These are phyloP conservation scores for Poeciliopsis turrubarensis DNA, from an alignment of 2,113 vertebrate species.

Conservation along the genomic window DNA sequence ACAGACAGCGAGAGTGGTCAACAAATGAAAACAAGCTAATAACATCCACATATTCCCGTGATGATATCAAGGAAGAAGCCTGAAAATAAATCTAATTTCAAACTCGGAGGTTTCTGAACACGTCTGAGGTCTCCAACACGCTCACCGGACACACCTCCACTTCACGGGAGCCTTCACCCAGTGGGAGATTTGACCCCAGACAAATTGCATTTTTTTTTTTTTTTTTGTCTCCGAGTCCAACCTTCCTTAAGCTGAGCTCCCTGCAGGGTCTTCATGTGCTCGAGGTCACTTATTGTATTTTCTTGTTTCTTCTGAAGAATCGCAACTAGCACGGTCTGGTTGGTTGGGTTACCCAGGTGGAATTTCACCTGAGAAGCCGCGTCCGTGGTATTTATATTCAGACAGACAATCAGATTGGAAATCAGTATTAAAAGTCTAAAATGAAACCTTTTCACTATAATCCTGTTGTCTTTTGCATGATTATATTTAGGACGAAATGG, in stretches of 20 bases:
- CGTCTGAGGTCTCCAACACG: not conserved
- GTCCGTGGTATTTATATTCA: constrained; percentile 19
- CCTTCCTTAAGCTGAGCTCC: not conserved
- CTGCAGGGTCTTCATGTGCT: constrained; percentile 21
- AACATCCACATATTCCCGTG: constrained; percentile 33
- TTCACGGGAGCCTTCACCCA: not conserved
- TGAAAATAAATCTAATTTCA: not conserved
- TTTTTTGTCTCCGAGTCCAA: constrained; percentile 44
- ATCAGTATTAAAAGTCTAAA: constrained; percentile 27
- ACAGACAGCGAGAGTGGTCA: constrained; percentile 24
- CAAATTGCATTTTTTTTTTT: constrained; percentile 57
- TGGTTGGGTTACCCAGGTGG: constrained; percentile 19
- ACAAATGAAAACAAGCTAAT: constrained; percentile 45
- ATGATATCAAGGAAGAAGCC: not conserved
- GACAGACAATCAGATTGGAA: constrained; percentile 17
- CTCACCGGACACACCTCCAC: not conserved
- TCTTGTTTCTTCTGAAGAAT: constrained; percentile 19
- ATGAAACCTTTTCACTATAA: constrained; percentile 3
- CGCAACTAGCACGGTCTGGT: constrained; percentile 15
- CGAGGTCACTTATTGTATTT: constrained; percentile 43
- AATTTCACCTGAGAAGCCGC: not conserved
- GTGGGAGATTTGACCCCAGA: constrained; percentile 19
- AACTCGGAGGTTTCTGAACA: constrained; percentile 1
- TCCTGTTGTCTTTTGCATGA: not conserved
- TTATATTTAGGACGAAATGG: not conserved